Conservation (phyloP, 2,113 vertebrate genomes). For the Oncorhynchus clarkii region DNA sequence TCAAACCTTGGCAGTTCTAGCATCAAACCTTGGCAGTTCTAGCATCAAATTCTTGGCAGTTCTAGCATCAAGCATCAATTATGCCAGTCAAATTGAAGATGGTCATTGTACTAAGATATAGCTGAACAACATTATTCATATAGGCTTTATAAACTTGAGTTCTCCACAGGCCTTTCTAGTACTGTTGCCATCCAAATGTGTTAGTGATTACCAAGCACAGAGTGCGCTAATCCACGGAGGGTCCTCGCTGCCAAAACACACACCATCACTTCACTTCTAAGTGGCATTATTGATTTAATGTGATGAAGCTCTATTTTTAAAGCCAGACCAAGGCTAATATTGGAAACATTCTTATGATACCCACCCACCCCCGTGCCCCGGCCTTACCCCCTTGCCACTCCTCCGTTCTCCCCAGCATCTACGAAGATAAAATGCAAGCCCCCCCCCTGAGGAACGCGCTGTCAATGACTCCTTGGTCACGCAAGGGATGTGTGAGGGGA, state of each 20-base stretch:
- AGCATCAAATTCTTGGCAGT: no score
- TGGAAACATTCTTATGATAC: conserved; percentile 28
- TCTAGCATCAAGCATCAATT: neutral
- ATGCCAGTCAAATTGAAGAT: neutral
- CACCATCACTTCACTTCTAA: conserved; percentile 45
- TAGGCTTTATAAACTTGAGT: neutral
- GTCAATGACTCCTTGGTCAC: neutral
- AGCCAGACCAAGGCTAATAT: conserved; percentile 36
- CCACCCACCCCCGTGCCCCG: neutral
- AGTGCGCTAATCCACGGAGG: conserved; percentile 28
- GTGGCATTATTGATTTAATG: conserved; percentile 48
- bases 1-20: no score
- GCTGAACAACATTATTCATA: neutral
- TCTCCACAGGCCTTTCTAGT: neutral
- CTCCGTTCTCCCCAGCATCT: neutral
- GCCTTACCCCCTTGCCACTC: neutral
- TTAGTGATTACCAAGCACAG: conserved; percentile 22
- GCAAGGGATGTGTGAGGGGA: neutral
- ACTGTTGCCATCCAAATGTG: conserved; percentile 1
- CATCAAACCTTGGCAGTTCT: no score
- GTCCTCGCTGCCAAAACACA: conserved; percentile 15
- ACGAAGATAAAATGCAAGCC: conserved; percentile 17
- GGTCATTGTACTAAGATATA: neutral
- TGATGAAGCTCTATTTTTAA: conserved; percentile 48
- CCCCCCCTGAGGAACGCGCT: conserved; percentile 5